These are phyloP conservation scores for Ceratosolen fusciceps DNA, from an alignment of 1,140 invertebrate species.

Conservation along the genomic window DNA sequence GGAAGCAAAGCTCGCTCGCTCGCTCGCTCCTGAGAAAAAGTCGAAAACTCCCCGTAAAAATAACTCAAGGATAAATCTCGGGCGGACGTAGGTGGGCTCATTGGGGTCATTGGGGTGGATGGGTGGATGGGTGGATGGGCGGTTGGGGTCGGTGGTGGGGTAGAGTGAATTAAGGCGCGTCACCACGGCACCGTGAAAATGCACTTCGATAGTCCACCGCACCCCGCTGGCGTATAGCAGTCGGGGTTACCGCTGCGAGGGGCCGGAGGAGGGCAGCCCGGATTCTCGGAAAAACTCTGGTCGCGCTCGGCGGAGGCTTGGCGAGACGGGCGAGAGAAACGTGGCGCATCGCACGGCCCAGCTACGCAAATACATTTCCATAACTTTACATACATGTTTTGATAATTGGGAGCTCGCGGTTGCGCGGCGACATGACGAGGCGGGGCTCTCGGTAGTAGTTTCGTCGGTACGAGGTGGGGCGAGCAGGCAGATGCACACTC, in stretches of 20 bases:
- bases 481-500: too few relatives aligned
- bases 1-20: not conserved
- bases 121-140: too few relatives aligned
- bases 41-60: slow-evolving; percentile 39
- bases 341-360: slow-evolving; percentile 55
- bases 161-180: slow-evolving; percentile 24
- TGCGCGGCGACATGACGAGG: not conserved
- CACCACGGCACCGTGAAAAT: slow-evolving; percentile 46
- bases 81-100: too few relatives aligned
- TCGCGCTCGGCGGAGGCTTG: slow-evolving; percentile 56
- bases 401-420: slow-evolving; percentile 62
- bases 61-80: slow-evolving; percentile 35
- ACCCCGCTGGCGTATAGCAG: not conserved
- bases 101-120: too few relatives aligned
- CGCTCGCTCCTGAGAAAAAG: not conserved
- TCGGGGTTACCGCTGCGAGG: too few relatives aligned
- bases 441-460: too few relatives aligned
- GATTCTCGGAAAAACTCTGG: slow-evolving; percentile 55
- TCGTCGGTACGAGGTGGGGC: too few relatives aligned
- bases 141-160: too few relatives aligned
- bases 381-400: slow-evolving; percentile 71
- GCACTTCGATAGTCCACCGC: slow-evolving; percentile 34
- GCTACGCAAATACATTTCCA: slow-evolving; percentile 65
- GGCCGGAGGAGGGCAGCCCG: too few relatives aligned
- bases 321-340: slow-evolving; percentile 50